phyloP scores from a whole-genome alignment of 2,113 vertebrate genomes.

The Elephantulus edwardii region DNA sequence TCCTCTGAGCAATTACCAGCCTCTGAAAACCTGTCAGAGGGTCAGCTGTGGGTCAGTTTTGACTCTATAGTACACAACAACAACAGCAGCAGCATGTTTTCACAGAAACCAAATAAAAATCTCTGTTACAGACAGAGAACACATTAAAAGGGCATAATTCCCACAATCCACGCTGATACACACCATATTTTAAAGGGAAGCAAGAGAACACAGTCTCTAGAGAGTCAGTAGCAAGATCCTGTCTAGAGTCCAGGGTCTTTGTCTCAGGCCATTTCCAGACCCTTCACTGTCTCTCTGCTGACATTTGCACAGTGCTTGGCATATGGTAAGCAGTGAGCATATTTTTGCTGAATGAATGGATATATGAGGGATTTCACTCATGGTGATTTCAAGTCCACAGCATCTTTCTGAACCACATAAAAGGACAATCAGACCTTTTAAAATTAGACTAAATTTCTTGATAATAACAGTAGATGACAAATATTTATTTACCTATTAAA shows the following conservation, averaged over 20 bases:
- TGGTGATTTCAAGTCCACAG: background rate
- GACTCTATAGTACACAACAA: too few species aligned
- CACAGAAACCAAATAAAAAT: background rate
- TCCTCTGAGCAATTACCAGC: too few species aligned
- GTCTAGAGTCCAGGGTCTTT: background rate
- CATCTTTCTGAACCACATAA: background rate
- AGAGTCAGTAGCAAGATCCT: background rate
- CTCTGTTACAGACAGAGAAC: background rate
- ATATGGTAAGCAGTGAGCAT: background rate
- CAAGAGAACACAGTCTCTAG: background rate
- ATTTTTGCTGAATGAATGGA: background rate
- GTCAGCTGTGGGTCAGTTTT: too few species aligned
- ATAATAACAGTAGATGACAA: conserved; percentile 50
- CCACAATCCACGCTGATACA: background rate
- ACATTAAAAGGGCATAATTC: background rate
- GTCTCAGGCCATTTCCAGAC: background rate
- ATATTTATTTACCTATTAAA: conserved; percentile 63
- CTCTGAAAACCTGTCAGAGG: too few species aligned
- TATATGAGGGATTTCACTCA: background rate
- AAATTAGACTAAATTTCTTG: conserved; percentile 36
- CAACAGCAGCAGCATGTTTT: too few species aligned
- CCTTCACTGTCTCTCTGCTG: background rate
- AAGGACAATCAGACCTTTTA: conserved; percentile 17
- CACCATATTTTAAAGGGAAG: background rate
- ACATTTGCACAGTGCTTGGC: background rate